Evolutionary conservation across 2,113 vertebrate species (phyloP).

Genomic region (Drymodes brunneopygia): DNA sequence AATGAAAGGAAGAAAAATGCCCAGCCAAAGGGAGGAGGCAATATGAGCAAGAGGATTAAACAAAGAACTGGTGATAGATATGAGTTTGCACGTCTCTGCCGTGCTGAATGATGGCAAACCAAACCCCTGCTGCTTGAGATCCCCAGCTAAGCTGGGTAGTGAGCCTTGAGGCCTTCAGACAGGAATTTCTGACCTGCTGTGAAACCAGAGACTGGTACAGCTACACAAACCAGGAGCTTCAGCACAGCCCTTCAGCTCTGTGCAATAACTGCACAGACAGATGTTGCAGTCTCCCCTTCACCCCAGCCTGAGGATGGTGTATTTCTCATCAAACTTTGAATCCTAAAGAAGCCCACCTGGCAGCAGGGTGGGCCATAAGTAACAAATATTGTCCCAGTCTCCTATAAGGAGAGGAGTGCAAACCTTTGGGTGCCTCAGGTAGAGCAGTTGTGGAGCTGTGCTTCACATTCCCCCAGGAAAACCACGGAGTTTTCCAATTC

Average conservation of each 20-base stretch:
- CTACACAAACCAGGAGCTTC: background rate
- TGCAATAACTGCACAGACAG: background rate
- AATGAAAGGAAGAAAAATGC: background rate
- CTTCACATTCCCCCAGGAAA: background rate
- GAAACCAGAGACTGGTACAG: slow-evolving; percentile 2
- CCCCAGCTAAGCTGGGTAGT: background rate
- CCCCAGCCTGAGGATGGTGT: background rate
- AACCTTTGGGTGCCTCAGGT: background rate
- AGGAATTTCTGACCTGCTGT: background rate
- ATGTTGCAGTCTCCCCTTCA: background rate
- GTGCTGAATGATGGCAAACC: background rate
- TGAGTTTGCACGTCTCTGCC: background rate
- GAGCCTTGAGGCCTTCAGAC: background rate
- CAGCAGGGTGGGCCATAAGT: background rate
- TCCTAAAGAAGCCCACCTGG: background rate
- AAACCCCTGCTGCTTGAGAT: slow-evolving; percentile 5
- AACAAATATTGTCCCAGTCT: background rate
- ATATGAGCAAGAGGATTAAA: background rate
- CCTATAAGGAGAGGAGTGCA: background rate
- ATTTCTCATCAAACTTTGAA: background rate
- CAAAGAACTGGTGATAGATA: background rate
- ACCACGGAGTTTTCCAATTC: background rate
- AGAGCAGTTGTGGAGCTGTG: background rate
- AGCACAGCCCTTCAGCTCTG: background rate
- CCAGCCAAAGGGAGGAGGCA: background rate